Conservation (phyloP, 2,888 invertebrate genomes). For the Troides helena region DNA sequence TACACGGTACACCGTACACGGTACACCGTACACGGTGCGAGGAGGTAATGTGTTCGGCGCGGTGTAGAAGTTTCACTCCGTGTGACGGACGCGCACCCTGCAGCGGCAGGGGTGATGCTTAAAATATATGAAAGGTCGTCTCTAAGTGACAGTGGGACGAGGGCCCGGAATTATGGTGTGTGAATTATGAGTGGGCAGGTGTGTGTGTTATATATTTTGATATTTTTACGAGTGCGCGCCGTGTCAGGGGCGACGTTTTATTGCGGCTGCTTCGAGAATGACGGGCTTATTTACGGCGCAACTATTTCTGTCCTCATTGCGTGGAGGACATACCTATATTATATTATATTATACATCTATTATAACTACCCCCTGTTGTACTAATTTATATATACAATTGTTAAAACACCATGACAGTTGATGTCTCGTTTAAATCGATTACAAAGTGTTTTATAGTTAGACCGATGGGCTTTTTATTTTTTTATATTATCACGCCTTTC, state of each 20-base stretch:
- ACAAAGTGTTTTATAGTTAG: too few relatives aligned
- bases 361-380: too few relatives aligned
- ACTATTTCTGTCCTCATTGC: conserved; percentile 10
- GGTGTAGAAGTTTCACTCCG: conserved; percentile 54
- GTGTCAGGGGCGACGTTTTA: conserved; percentile 15
- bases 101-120: conserved; percentile 28
- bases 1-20: conserved; percentile 45
- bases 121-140: conserved; percentile 29
- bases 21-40: conserved; percentile 54
- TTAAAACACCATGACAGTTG: too few relatives aligned
- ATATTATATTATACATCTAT: too few relatives aligned
- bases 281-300: conserved; percentile 9
- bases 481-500: too few relatives aligned
- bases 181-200: conserved; percentile 22
- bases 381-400: too few relatives aligned
- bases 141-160: conserved; percentile 23
- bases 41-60: conserved; percentile 73
- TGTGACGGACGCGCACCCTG: conserved; percentile 48
- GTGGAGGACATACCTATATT: background rate
- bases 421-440: too few relatives aligned
- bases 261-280: conserved; percentile 8
- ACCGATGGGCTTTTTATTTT: too few relatives aligned
- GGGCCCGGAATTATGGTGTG: conserved; percentile 21
- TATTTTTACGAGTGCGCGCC: conserved; percentile 19
- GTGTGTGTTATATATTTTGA: conserved; percentile 9